Percentiles rank a stretch among this genome's conserved stretches.
These are phyloP conservation scores for Zaprionus davidi DNA, from an alignment of 1,140 invertebrate genomes.

Conservation along the genomic window DNA sequence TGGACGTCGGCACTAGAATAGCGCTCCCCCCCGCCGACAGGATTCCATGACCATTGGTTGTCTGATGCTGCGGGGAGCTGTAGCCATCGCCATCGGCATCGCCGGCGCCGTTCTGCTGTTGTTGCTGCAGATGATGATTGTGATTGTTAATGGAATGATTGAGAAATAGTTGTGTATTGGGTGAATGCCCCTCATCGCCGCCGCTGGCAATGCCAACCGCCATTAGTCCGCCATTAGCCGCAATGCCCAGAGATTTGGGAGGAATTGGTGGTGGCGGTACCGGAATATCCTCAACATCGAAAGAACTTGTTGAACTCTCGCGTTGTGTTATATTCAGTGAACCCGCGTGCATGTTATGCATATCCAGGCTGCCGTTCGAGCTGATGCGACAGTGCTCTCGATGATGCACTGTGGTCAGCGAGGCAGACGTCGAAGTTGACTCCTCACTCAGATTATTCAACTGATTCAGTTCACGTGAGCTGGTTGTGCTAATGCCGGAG, in stretches of 20 bases:
- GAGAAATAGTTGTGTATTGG: slow-evolving; percentile 57
- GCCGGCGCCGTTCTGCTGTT: slow-evolving; percentile 56
- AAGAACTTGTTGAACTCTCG: slow-evolving; percentile 73
- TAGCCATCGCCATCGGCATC: slow-evolving; percentile 49
- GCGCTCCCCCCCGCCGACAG: slow-evolving; percentile 16
- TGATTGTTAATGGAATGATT: slow-evolving; percentile 75
- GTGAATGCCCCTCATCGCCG: slow-evolving; percentile 62
- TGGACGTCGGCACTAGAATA: slow-evolving; percentile 9
- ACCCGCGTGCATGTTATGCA: slow-evolving; percentile 45
- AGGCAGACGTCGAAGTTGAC: slow-evolving; percentile 55
- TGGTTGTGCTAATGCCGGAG: slow-evolving; percentile 82
- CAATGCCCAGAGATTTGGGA: slow-evolving; percentile 72
- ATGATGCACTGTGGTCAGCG: slow-evolving; percentile 72
- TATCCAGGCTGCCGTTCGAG: slow-evolving; percentile 74
- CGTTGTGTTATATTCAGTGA: slow-evolving; percentile 74
- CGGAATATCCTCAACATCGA: slow-evolving; percentile 79
- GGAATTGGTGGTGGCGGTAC: slow-evolving; percentile 80
- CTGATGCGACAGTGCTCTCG: slow-evolving; percentile 75
- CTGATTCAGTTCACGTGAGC: slow-evolving; percentile 77
- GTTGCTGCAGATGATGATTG: slow-evolving; percentile 48
- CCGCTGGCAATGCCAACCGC: not conserved
- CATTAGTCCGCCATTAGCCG: slow-evolving; percentile 49
- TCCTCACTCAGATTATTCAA: slow-evolving; percentile 79
- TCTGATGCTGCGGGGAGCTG: slow-evolving; percentile 52
- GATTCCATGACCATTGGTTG: slow-evolving; percentile 45